A percentile compares a stretch with the other conserved stretches of the same genome.
These are phyloP conservation scores for Lepus timidus DNA, from an alignment of 2,113 vertebrate species.

Conservation along the genomic window DNA sequence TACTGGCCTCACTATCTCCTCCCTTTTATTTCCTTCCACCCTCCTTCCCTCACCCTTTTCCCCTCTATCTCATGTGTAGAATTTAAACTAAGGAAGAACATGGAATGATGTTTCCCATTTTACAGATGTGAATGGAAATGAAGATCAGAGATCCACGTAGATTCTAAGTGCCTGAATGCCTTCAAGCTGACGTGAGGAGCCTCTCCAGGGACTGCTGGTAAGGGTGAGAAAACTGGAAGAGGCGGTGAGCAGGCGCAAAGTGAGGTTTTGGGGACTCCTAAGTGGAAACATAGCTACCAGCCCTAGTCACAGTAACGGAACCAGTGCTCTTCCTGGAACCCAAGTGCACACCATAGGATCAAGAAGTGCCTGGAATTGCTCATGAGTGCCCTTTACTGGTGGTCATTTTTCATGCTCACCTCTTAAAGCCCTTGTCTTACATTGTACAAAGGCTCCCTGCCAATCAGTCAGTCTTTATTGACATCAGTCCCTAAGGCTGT, in stretches of 20 bases:
- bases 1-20: background rate
- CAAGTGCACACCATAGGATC: background rate
- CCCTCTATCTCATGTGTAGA: background rate
- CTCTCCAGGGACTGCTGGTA: background rate
- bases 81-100: conserved; percentile 7
- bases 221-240: background rate
- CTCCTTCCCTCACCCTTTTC: background rate
- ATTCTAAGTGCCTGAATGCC: background rate
- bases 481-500: background rate
- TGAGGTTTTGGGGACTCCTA: background rate
- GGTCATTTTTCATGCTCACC: background rate
- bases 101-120: background rate
- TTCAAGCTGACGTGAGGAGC: too few species aligned
- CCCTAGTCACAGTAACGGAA: background rate
- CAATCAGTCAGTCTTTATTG: background rate
- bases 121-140: background rate
- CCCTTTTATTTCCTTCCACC: background rate
- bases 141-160: background rate
- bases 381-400: background rate
- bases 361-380: background rate
- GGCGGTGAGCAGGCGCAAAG: background rate
- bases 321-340: background rate
- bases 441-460: background rate
- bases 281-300: background rate
- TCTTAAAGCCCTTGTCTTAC: background rate